Evolutionary conservation across 2,888 invertebrate species (phyloP).

Genomic region (Zaprionus bogoriensis): DNA sequence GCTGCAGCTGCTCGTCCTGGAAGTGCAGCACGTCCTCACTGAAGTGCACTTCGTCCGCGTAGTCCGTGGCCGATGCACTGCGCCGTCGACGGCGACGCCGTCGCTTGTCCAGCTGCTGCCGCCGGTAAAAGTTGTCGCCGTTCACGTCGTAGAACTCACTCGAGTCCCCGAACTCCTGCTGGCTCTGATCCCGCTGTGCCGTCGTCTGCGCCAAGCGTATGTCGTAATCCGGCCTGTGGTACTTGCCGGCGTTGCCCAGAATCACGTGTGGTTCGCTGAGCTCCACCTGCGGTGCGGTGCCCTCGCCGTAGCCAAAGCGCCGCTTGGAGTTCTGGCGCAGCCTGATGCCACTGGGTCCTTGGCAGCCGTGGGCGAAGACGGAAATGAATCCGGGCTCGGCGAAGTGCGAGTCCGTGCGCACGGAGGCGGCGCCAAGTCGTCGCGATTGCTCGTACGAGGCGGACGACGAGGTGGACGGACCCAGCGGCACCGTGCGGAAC

Average conservation of each 20-base stretch:
- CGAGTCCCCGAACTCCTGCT: constrained; percentile 49
- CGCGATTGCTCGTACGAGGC: constrained; percentile 72
- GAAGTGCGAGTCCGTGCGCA: constrained; percentile 91
- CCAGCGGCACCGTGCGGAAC: constrained; percentile 87
- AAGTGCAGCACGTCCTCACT: constrained; percentile 78
- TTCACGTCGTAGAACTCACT: constrained; percentile 52
- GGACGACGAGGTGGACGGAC: constrained; percentile 46
- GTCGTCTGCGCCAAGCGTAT: constrained; percentile 61
- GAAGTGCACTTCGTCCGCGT: constrained; percentile 71
- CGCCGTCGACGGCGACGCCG: constrained; percentile 59
- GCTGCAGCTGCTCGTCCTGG: constrained; percentile 73
- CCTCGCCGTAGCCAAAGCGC: constrained; percentile 69
- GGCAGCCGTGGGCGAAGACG: constrained; percentile 92
- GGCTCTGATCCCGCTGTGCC: constrained; percentile 50
- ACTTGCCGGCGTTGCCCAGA: constrained; percentile 60
- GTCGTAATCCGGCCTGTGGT: constrained; percentile 68
- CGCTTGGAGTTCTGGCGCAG: constrained; percentile 81
- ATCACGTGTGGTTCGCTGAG: constrained; percentile 70
- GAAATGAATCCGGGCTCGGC: constrained; percentile 93
- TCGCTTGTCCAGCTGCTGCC: constrained; percentile 51
- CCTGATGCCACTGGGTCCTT: constrained; percentile 82
- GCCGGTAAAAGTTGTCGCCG: constrained; percentile 66
- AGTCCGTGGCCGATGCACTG: constrained; percentile 7
- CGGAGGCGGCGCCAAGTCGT: constrained; percentile 77
- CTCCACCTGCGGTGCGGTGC: constrained; percentile 47